Conservation (phyloP, 2,888 invertebrate genomes). For the Patella caerulea region DNA sequence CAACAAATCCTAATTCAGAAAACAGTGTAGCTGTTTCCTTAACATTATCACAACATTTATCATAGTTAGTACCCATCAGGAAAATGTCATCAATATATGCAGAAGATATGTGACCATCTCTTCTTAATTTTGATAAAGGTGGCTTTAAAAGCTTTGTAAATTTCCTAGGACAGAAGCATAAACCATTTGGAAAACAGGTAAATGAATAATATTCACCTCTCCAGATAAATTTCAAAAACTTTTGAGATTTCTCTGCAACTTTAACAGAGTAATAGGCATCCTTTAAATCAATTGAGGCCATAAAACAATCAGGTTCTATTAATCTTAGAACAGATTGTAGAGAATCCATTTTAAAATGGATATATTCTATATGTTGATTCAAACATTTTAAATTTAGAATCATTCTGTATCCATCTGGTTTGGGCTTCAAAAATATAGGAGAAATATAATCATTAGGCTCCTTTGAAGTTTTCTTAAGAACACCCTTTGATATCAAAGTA, state of each 20-base stretch:
- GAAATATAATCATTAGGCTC: constrained; percentile 29
- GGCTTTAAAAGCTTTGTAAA: constrained; percentile 1
- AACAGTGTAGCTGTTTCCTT: constrained; percentile 2
- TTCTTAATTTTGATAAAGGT: not conserved
- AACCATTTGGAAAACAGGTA: constrained; percentile 21
- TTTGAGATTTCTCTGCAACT: constrained; percentile 13
- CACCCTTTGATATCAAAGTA: not conserved
- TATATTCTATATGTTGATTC: constrained; percentile 20
- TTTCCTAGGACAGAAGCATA: not conserved
- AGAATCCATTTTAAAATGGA: constrained; percentile 25
- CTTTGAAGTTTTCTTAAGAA: not conserved
- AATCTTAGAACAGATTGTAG: constrained; percentile 18
- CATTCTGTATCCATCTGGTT: constrained; percentile 18
- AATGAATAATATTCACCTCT: constrained; percentile 21
- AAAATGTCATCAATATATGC: constrained; percentile 22
- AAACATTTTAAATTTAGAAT: constrained; percentile 29
- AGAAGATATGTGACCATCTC: not conserved
- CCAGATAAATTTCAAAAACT: constrained; percentile 23
- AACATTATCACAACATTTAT: constrained; percentile 5
- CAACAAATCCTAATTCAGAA: constrained; percentile 1
- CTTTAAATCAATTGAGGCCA: constrained; percentile 25
- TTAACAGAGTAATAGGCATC: constrained; percentile 27
- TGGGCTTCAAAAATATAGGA: constrained; percentile 21
- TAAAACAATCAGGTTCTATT: constrained; percentile 15
- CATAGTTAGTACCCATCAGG: not conserved